phyloP scores from a whole-genome alignment of 1,140 invertebrate genomes.

The Sminthurinus signatus region DNA sequence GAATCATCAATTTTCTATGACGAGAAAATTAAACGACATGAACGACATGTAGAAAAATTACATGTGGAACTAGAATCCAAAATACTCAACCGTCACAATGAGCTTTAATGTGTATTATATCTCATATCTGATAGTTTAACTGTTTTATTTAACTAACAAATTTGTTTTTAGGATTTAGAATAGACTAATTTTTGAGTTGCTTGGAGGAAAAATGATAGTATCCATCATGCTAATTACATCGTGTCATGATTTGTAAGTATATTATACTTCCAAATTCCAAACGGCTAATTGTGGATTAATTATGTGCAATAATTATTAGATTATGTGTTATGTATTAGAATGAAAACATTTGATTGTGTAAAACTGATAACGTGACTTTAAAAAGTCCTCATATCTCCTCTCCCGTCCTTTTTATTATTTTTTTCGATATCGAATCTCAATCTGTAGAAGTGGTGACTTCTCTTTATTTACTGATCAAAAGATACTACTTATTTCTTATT shows the following conservation, averaged over 20 bases:
- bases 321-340: too few species aligned
- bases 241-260: neutral
- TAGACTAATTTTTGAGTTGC: neutral
- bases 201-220: neutral
- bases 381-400: too few species aligned
- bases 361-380: too few species aligned
- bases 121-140: neutral
- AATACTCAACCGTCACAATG: constrained; percentile 63
- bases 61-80: constrained; percentile 70
- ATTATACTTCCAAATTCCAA: too few species aligned
- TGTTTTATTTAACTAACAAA: neutral
- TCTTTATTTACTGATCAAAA: too few species aligned
- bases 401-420: too few species aligned
- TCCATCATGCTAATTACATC: neutral
- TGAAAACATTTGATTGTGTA: too few species aligned
- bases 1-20: constrained; percentile 58
- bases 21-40: constrained; percentile 70
- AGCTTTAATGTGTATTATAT: constrained; percentile 16
- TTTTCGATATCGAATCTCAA: too few species aligned
- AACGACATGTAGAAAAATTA: constrained; percentile 76
- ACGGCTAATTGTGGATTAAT: too few species aligned
- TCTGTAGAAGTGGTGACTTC: too few species aligned
- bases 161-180: neutral
- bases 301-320: too few species aligned
- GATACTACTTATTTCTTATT: too few species aligned